Base-by-base conservation (phyloP, 2,797 vertebrate genomes). In the Podargus strigoides region DNA sequence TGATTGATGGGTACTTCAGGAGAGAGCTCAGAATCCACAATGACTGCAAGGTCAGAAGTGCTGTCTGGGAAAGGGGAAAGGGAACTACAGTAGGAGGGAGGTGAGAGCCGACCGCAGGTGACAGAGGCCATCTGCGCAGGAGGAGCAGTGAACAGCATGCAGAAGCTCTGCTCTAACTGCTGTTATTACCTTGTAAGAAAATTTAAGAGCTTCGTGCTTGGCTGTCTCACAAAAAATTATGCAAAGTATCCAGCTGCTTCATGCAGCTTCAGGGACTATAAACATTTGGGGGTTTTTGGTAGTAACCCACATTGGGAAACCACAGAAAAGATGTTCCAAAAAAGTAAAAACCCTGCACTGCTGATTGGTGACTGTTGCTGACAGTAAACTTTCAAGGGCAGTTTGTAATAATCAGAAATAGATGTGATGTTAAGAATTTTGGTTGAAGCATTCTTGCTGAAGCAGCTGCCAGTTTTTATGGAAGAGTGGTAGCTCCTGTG, bases 191-290 rank as follows among this genome's bases (percentile, higher is more conserved):
- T n/a, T 27, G 53, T 37, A 44, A 63, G 20, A 46, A 64, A 62
- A 58, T 52, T 34, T 15, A 26, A 75, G 41, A 55, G 56, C 47
- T 81, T 66, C 1, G 1, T 67, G 84, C 72, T 91, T 94, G 89
- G 81, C 91, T 87, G 21, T 58, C 55, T 93, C 58, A 50, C 75
- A 91, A 28, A 90, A 86, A 87, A 87, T 34, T 87, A 93, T 87
- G 84, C 66, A 94, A 89, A 96, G 47, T n/a, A 80, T 42, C 74
- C 80, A 89, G 77, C 63, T 96, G 93, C 60, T 95, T 66, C 76
- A 4, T 44, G 73, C 60, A 49, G 2, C 6, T 52, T 66, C n/a
- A 78, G 76, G 44, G 41, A 9, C 52, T 84, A 9, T 26, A 32
- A 21, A 92, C 27, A 28, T 30, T 34, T 1, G 8, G n/a, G 0